A percentile compares a stretch with the other conserved stretches of the same genome.
Evolutionary conservation across 2,797 vertebrate genomes (phyloP).

Genomic region (Hoplostethus atlanticus): DNA sequence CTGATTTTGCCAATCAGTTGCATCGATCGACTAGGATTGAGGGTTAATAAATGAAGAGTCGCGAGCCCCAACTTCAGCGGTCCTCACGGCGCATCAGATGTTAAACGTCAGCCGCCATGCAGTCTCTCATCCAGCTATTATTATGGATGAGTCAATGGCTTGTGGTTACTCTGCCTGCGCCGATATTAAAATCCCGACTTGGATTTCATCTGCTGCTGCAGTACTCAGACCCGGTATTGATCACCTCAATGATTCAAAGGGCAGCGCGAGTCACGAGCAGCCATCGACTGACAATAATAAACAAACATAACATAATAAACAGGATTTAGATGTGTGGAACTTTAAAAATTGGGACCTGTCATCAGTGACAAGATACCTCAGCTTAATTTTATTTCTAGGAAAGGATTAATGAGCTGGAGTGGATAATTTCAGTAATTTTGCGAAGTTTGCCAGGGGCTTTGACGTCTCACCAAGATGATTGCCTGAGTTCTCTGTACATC

Average conservation of each 20-base stretch:
- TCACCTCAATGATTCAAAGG: conserved; percentile 80
- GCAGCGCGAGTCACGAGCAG: conserved; percentile 61
- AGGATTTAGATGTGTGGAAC: conserved; percentile 30
- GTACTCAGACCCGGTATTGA: conserved; percentile 70
- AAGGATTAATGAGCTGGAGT: conserved; percentile 39
- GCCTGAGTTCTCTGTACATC: conserved; percentile 23
- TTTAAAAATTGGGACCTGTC: conserved; percentile 25
- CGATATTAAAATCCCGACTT: conserved; percentile 60
- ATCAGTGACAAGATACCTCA: conserved; percentile 1
- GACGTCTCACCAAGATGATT: conserved; percentile 5
- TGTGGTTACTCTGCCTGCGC: conserved; percentile 63
- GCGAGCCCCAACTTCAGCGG: conserved; percentile 20
- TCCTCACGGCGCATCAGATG: conserved; percentile 50
- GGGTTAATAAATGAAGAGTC: conserved; percentile 47
- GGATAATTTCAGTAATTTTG: conserved; percentile 26
- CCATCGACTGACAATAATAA: conserved; percentile 52
- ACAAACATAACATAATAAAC: conserved; percentile 40
- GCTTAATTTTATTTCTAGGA: background rate
- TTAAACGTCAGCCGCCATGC: conserved; percentile 56
- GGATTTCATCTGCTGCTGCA: conserved; percentile 74
- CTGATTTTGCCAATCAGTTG: background rate
- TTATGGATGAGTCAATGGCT: conserved; percentile 67
- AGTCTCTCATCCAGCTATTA: conserved; percentile 69
- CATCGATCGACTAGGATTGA: conserved; percentile 15
- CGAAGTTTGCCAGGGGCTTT: conserved; percentile 12